Evolutionary conservation across 1,140 invertebrate species (phyloP), one percentile per base, ranked within the genome.

Genomic region (Branchinecta lindahli): DNA sequence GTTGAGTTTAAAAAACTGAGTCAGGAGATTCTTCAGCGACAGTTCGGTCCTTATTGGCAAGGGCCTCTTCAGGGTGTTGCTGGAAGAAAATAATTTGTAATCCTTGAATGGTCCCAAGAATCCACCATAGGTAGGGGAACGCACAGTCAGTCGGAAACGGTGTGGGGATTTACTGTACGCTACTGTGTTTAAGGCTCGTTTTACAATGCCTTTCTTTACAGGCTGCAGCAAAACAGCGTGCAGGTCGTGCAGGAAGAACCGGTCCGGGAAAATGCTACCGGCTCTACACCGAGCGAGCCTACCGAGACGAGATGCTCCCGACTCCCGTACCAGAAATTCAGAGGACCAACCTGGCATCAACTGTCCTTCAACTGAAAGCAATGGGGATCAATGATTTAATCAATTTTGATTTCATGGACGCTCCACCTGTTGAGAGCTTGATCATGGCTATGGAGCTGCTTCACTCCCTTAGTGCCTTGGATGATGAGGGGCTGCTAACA

Each of bases 361-460:
- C 95, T 0, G 93, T 89, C 15, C 79, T 99, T 6, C 94, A 98
- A 74, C 78, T 99, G 0, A 99, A 99, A 79, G 96, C 96, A 0
- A 98, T 99, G 95, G 97, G 97, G 8, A 99, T 99, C 68, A 99
- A 99, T 79, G 96, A 99, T 81, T 81, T 99, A n/a, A 79, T 99
- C n/a, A 89, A 95, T 76, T 99, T 99, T 80, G 96, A 99, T 82
- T 99, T 99, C 79, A 99, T 99, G 96, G 97, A 99, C 79, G 92
- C 96, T 0, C 97, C 97, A 9, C 96, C 96, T 0, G 92, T 96
- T 8, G 93, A 96, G 78, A 91, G 94, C 0, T 83, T 99, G 66
- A 94, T 99, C 15, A 96, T 97, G 86, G 97, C 97, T 7, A 81
- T 99, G 71, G 95, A 98, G 78, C 92, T 96, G 74, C 81, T 99